phyloP scores from a whole-genome alignment of 2,888 invertebrate species.

The Taphrorychus bicolor region DNA sequence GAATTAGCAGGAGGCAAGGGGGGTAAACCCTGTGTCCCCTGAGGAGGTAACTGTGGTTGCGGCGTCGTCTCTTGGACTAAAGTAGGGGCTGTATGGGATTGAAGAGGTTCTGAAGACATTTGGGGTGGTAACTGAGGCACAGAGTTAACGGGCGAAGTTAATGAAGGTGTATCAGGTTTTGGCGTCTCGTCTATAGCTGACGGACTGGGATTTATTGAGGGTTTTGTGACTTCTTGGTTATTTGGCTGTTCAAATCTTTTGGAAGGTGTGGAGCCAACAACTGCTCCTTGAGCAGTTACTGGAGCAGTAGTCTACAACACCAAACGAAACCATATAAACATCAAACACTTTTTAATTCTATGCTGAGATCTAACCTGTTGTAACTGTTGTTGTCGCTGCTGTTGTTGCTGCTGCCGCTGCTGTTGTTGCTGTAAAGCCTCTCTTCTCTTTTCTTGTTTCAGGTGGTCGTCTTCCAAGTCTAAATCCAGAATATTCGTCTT shows the following conservation, averaged over 20 bases:
- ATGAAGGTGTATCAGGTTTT: neutral
- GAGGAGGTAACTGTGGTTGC: neutral
- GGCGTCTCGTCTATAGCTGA: neutral
- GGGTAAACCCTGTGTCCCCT: neutral
- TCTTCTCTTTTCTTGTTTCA: slow-evolving; percentile 38
- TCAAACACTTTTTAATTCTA: neutral
- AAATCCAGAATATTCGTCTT: slow-evolving; percentile 86
- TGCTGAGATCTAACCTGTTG: neutral
- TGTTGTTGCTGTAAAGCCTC: slow-evolving; percentile 21
- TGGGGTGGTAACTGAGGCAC: neutral
- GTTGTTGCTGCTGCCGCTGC: slow-evolving; percentile 1
- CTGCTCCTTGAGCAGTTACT: neutral
- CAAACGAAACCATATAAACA: neutral
- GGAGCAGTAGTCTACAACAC: neutral
- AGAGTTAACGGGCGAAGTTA: neutral
- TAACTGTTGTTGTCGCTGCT: neutral
- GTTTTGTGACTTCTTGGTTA: neutral
- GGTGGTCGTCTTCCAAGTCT: slow-evolving; percentile 68
- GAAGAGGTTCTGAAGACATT: neutral
- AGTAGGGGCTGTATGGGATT: neutral
- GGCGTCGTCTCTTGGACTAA: neutral
- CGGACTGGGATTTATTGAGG: neutral
- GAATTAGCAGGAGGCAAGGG: neutral
- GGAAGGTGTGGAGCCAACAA: neutral
- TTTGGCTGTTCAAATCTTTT: neutral